Percentiles rank a stretch among this genome's conserved stretches.
Evolutionary conservation across 2,888 invertebrate genomes (phyloP).

Genomic region (Metacarcinus magister): DNA sequence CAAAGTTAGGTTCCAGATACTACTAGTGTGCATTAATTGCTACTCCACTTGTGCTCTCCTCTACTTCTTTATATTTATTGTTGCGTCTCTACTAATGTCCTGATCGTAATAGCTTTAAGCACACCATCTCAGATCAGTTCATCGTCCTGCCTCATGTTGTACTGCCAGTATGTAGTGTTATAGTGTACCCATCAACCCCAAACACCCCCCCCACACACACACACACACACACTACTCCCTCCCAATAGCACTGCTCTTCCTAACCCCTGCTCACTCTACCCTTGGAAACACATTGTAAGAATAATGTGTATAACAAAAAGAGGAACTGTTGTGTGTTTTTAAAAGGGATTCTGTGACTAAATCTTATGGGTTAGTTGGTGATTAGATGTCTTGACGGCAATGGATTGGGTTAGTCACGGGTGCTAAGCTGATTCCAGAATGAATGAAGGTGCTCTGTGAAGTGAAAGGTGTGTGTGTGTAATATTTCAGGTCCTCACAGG

Average conservation of each 20-base stretch:
- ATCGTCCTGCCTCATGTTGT: conserved; percentile 16
- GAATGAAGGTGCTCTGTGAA: not conserved
- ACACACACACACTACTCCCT: not conserved
- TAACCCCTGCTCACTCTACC: too few relatives aligned
- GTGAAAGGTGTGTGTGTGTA: not conserved
- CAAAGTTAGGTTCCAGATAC: not conserved
- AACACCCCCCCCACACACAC: not conserved
- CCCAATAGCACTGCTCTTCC: not conserved
- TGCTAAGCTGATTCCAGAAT: not conserved
- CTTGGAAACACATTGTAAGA: too few relatives aligned
- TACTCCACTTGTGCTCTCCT: not conserved
- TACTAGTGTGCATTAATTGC: not conserved
- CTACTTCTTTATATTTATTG: not conserved
- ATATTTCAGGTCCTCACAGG: not conserved
- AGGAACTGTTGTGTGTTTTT: not conserved
- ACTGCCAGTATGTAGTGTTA: conserved; percentile 39
- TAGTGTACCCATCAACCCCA: not conserved
- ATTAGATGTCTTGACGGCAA: not conserved
- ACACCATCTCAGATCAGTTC: conserved; percentile 19
- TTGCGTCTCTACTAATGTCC: not conserved
- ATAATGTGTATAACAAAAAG: not conserved
- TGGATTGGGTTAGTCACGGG: not conserved
- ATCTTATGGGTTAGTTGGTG: not conserved
- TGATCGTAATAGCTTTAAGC: conserved; percentile 37
- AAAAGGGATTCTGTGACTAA: not conserved